Conservation (phyloP, 2,888 invertebrate genomes). For the Steinernema carpocapsae region DNA sequence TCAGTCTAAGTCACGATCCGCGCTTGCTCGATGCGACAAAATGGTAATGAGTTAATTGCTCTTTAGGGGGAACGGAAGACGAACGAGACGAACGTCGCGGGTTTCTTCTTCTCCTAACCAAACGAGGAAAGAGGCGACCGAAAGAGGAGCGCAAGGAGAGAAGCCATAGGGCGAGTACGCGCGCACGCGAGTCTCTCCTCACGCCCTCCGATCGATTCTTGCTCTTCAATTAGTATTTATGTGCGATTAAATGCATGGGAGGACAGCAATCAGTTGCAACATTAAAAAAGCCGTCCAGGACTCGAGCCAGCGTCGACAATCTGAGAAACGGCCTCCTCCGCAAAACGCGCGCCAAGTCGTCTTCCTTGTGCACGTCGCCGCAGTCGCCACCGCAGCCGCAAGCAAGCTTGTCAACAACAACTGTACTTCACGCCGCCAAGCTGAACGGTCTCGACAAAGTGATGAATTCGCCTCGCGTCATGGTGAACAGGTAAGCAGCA, state of each 20-base stretch:
- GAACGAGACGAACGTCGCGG: neutral
- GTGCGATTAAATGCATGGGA: constrained; percentile 30
- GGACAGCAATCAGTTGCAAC: constrained; percentile 30
- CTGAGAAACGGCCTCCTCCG: neutral
- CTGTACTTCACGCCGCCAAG: too few relatives aligned
- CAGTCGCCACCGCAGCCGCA: neutral
- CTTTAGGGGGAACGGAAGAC: constrained; percentile 18
- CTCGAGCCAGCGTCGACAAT: neutral
- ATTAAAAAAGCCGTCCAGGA: constrained; percentile 29
- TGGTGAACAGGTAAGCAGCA: constrained; percentile 7
- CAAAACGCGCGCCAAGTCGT: constrained; percentile 18
- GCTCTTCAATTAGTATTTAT: constrained; percentile 31
- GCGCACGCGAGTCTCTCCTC: constrained; percentile 11
- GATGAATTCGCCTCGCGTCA: constrained; percentile 21
- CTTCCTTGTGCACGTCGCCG: constrained; percentile 7
- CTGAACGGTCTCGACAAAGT: constrained; percentile 3
- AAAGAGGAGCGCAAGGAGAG: constrained; percentile 17
- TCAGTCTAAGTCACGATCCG: neutral
- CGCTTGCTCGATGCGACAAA: neutral
- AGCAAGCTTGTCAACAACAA: neutral
- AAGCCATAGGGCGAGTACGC: neutral
- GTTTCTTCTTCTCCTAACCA: too few relatives aligned
- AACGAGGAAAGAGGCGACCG: neutral
- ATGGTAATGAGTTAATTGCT: constrained; percentile 27
- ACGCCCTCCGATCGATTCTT: constrained; percentile 16